Evolutionary conservation across 1,140 invertebrate genomes (phyloP).

Genomic region (Trichogramma pretiosum): DNA sequence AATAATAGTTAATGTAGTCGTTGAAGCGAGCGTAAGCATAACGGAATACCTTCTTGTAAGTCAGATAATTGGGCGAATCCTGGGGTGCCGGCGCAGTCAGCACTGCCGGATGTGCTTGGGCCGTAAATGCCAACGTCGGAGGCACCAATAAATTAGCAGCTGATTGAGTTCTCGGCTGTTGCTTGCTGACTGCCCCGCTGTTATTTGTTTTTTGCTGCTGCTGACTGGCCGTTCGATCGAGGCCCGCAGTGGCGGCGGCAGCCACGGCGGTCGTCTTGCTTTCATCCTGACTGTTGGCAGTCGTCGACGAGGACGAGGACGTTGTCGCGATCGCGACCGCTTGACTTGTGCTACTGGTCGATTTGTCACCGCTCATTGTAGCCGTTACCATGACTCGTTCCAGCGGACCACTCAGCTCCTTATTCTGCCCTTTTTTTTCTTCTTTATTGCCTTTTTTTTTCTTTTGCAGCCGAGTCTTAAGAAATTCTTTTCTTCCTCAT

Average conservation of each 20-base stretch:
- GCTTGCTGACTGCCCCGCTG: not conserved
- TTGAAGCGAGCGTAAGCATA: not conserved
- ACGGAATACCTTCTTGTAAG: slow-evolving; percentile 12
- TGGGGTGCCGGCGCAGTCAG: slow-evolving; percentile 2
- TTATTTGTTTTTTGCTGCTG: not conserved
- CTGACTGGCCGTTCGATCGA: not conserved
- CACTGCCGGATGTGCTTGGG: slow-evolving; percentile 3
- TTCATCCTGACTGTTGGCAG: no score
- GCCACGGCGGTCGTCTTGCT: slow-evolving; percentile 5
- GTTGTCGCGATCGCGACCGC: no score
- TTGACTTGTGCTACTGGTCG: not conserved
- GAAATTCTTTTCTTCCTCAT: no score
- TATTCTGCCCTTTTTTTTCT: not conserved
- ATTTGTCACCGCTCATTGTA: slow-evolving; percentile 17
- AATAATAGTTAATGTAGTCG: no score
- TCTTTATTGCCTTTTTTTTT: not conserved
- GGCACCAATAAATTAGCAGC: no score
- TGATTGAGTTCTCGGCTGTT: not conserved
- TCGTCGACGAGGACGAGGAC: no score
- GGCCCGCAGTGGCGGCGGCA: not conserved
- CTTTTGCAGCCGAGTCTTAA: no score
- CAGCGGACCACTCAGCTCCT: not conserved
- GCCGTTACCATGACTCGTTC: slow-evolving; percentile 17
- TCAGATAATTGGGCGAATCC: slow-evolving; percentile 19
- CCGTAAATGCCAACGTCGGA: slow-evolving; percentile 2